Evolutionary conservation across 2,888 invertebrate genomes (phyloP), one percentile per base, ranked within the genome.

Genomic region (Spatulosminthurus flaviceps): DNA sequence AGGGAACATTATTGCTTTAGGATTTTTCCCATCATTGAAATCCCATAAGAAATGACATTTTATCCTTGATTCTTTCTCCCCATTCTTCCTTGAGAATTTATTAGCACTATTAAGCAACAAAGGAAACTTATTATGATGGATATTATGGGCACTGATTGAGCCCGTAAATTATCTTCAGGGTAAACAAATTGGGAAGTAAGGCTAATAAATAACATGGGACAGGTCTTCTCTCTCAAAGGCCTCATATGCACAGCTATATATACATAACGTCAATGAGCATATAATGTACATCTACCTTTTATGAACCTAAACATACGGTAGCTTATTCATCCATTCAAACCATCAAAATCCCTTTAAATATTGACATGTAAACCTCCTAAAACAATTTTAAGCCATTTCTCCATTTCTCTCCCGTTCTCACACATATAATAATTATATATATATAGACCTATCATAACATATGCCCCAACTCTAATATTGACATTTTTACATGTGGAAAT

Each of bases 81-180:
- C 16, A n/a, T 51, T 51, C n/a, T 19, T 51, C 51, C 5, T 51
- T 41, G 41, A 9, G 16, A 51, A 51, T 51, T 51, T 51, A 51
- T 51, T n/a, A 16, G 51, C 16, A 51, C 51, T 51, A 51, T 51
- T 51, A 51, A 51, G 51, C n/a, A 51, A 51, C 51, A 51, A 51
- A 78, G 77, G 82, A 84, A 84, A 84, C 82, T 83, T 81, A 84
- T 84, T 82, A 84, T 84, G 82, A 81, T 74, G 61, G 77, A 78
- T 80, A 82, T 81, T 82, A 82, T 80, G 81, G 79, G 78, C 26
- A 79, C 76, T 81, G 80, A 82, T 82, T 80, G 81, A 81, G 74
- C 75, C 73, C 72, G 81, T 82, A 83, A 82, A 79, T 84, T 79
- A 79, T 80, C 79, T 74, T 80, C 70, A 70, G 75, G 29, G 67